These are phyloP conservation scores for Athene cunicularia DNA, from an alignment of 2,113 vertebrate genomes.

Conservation along the genomic window DNA sequence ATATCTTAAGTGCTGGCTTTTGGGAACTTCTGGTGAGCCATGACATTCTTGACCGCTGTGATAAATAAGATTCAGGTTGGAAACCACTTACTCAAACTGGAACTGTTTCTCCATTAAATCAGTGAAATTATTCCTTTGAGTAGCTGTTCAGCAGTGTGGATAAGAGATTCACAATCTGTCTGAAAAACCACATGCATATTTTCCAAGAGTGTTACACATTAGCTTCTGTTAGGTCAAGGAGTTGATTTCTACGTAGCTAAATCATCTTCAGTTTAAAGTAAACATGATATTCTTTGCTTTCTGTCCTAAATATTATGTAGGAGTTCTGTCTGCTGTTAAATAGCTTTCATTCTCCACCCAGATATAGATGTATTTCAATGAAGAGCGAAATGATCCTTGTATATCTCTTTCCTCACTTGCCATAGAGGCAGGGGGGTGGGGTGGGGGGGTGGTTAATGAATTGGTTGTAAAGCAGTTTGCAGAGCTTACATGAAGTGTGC, in stretches of 20 bases:
- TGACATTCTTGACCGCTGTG: not conserved
- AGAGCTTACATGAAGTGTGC: not conserved
- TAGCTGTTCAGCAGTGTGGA: slow-evolving; percentile 1
- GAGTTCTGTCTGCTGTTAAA: slow-evolving; percentile 11
- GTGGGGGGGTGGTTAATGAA: not conserved
- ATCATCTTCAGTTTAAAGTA: not conserved
- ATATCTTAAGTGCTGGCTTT: not conserved
- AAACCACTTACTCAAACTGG: slow-evolving; percentile 36
- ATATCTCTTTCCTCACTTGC: not conserved
- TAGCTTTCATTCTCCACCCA: not conserved
- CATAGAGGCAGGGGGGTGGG: not conserved
- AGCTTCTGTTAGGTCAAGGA: slow-evolving; percentile 14
- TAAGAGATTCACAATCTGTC: slow-evolving; percentile 35
- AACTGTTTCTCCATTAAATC: slow-evolving; percentile 35
- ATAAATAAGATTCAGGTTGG: slow-evolving; percentile 32
- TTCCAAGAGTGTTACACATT: not conserved
- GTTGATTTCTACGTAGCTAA: not conserved
- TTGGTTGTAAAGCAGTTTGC: not conserved
- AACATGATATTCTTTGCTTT: not conserved
- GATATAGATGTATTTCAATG: not conserved
- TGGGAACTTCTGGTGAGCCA: not conserved
- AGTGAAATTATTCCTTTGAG: slow-evolving; percentile 31
- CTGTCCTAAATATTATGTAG: not conserved
- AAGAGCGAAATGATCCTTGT: not conserved
- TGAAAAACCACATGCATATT: slow-evolving; percentile 25